Base-by-base conservation (phyloP, 23 tunicate species). In the Botrylloides violaceus region DNA sequence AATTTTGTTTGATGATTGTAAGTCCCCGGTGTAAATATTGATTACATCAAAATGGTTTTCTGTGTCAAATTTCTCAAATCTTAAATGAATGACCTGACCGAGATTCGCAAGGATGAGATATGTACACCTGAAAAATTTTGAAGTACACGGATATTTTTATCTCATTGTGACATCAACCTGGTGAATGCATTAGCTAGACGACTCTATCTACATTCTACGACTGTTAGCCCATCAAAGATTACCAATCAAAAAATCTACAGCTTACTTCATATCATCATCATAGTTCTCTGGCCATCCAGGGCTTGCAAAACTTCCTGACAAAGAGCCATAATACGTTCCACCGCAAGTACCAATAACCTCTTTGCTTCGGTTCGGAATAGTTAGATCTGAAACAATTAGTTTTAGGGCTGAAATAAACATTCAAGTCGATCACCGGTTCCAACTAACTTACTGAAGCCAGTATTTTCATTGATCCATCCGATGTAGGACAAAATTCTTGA, bases 261-360 rank as follows among this genome's bases (percentile, higher is more conserved):
- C 74, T 68, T 26, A 68, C 74, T 38, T 31, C 2, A 32, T 31
- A 68, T 84, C 73, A 32, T 74, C 22, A 28, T 26, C 33, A 59
- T 88, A 88, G 22, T 62, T 64, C 2, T 75, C 70, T 6, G 97
- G 97, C 97, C 97, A 90, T 19, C 97, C 97, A 1, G 97, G 97
- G 7, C 80, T 71, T 23, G 97, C 83, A 50, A 90, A 70, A 6
- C 26, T 35, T 26, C 97, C 97, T 20, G 50, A 27, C 27, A 32
- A 53, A 32, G 37, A 30, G 39, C 55, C 68, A 34, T 43, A 84
- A 34, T 36, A 83, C 24, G 62, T 68, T 36, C 85, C 90, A 23
- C 97, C 90, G 39, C 97, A 90, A 1, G 59, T 61, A 4, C 97
- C 97, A 35, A 68, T 56, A 19, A 68, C 58, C n/a, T 73, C 76